Conservation (phyloP, 1,140 invertebrate species). For the Paraescarpia echinospica region DNA sequence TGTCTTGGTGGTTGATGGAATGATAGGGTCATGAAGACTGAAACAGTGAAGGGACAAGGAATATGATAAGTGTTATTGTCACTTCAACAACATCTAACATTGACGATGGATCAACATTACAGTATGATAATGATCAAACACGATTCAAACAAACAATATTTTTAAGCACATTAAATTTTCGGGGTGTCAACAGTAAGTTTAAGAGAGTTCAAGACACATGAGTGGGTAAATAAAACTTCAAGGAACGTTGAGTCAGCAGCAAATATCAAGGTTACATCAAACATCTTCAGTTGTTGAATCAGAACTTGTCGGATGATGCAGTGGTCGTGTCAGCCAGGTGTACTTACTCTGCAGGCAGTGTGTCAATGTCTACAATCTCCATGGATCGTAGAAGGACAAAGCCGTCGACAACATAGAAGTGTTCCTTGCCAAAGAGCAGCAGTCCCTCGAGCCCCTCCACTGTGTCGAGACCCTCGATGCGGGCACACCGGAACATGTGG, state of each 20-base stretch:
- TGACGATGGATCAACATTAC: too few species aligned
- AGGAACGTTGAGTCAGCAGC: too few species aligned
- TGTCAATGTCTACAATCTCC: conserved; percentile 77
- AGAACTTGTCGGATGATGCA: neutral
- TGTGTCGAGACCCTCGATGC: conserved; percentile 96
- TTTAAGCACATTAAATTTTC: too few species aligned
- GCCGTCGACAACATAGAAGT: conserved; percentile 98
- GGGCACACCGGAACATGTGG: conserved; percentile 95
- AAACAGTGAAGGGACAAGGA: conserved; percentile 16
- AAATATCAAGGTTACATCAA: too few species aligned
- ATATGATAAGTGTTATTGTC: neutral
- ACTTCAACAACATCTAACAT: too few species aligned
- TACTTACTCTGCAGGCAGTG: conserved; percentile 61
- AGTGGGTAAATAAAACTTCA: too few species aligned
- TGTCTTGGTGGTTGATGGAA: conserved; percentile 70
- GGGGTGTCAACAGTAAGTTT: too few species aligned
- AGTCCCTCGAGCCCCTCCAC: conserved; percentile 89
- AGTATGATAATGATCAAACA: too few species aligned
- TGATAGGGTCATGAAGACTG: conserved; percentile 88
- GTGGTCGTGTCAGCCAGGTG: neutral
- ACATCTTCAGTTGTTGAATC: too few species aligned
- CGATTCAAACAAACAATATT: too few species aligned
- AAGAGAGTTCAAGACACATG: too few species aligned
- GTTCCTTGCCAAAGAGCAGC: conserved; percentile 93
- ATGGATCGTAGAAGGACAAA: conserved; percentile 93